These are phyloP conservation scores for Odontomyia ornata DNA, from an alignment of 2,888 invertebrate species.

Conservation along the genomic window DNA sequence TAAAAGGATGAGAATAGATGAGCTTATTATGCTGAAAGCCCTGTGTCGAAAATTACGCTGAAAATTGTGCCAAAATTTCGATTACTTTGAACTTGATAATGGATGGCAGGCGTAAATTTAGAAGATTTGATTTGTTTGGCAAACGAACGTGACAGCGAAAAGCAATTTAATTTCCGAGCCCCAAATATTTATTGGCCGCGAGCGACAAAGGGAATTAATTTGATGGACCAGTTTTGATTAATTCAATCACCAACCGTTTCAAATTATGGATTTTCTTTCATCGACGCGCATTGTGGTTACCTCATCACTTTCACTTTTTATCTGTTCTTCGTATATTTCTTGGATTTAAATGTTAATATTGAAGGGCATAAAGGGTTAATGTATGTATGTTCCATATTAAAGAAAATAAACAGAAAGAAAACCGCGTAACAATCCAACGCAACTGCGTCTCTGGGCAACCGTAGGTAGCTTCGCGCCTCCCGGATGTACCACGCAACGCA, in stretches of 20 bases:
- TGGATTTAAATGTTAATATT: no score
- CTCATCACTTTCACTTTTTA: no score
- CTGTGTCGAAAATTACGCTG: neutral
- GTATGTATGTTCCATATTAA: neutral
- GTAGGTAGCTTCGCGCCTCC: neutral
- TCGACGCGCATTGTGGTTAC: no score
- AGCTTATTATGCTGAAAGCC: neutral
- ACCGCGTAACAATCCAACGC: neutral
- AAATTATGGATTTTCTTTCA: no score
- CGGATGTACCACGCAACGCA: conserved; percentile 1
- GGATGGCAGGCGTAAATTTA: neutral
- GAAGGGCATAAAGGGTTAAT: no score
- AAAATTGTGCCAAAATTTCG: conserved; percentile 12
- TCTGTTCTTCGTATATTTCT: no score
- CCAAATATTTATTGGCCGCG: no score
- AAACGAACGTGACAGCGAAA: no score
- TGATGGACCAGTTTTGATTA: no score
- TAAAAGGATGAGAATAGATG: conserved; percentile 1
- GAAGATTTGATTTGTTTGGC: neutral
- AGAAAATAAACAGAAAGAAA: neutral
- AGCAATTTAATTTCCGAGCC: no score
- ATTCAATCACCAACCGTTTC: no score
- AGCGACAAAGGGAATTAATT: no score
- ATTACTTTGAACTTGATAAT: conserved; percentile 34
- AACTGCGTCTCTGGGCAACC: neutral